These are phyloP conservation scores for Hoplias malabaricus DNA, from an alignment of 2,113 vertebrate genomes.

Conservation along the genomic window DNA sequence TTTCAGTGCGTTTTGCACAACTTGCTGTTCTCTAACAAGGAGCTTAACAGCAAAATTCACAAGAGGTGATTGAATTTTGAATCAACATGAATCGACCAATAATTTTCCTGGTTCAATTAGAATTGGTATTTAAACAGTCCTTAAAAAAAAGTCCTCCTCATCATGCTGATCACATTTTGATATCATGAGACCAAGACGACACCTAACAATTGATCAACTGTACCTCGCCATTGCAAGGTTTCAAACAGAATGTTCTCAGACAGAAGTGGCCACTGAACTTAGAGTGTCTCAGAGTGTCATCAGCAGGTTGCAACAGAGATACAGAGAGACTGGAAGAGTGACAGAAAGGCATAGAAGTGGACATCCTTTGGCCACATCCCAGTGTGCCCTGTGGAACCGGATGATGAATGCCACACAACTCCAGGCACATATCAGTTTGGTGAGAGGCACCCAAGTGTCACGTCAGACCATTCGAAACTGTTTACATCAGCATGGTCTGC, in stretches of 20 bases:
- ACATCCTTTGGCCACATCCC: no score
- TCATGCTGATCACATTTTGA: neutral
- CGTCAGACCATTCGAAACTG: neutral
- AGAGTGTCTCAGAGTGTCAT: neutral
- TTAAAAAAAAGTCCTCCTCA: no score
- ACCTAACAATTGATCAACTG: neutral
- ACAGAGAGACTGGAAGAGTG: neutral
- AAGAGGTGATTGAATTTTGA: no score
- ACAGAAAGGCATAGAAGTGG: neutral
- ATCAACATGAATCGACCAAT: neutral
- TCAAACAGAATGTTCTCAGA: neutral
- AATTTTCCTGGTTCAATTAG: neutral
- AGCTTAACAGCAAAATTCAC: neutral
- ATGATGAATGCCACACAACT: no score
- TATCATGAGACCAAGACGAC: neutral
- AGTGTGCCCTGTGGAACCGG: no score
- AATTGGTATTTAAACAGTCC: neutral
- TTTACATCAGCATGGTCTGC: neutral
- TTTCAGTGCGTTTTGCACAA: no score
- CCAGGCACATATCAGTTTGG: no score
- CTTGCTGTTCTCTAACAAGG: no score
- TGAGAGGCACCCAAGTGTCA: no score
- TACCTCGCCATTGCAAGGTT: no score
- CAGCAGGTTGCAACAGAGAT: neutral
- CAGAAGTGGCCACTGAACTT: neutral